A percentile compares a stretch with the other conserved stretches of the same genome.
phyloP scores from a whole-genome alignment of 2,797 vertebrate species.

The Gymnoscopelus braueri region DNA sequence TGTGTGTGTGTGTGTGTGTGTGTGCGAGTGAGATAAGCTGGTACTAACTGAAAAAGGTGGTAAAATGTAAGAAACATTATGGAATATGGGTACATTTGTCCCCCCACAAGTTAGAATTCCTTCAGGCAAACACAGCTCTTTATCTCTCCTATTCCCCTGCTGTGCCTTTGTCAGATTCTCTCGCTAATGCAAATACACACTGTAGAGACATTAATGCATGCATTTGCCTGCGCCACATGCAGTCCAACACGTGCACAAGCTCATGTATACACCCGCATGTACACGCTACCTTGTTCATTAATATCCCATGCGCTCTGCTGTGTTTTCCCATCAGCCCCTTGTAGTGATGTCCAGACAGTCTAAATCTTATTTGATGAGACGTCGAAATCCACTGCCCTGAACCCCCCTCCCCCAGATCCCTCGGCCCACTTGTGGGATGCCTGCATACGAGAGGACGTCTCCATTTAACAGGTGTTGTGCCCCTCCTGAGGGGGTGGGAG shows the following conservation, averaged over 20 bases:
- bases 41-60: conserved; percentile 33
- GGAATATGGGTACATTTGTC: conserved; percentile 40
- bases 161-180: conserved; percentile 61
- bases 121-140: conserved; percentile 60
- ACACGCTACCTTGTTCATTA: conserved; percentile 52
- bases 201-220: conserved; percentile 51
- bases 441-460: conserved; percentile 46
- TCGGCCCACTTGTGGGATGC: conserved; percentile 62
- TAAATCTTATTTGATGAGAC: conserved; percentile 65
- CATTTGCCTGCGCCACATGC: conserved; percentile 46
- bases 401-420: conserved; percentile 22
- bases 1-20: conserved; percentile 32
- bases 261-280: conserved; percentile 15
- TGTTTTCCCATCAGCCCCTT: conserved; percentile 68
- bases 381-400: conserved; percentile 31
- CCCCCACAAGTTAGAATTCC: conserved; percentile 61
- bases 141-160: conserved; percentile 61
- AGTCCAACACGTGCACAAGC: neutral
- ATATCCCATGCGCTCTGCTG: conserved; percentile 56
- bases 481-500: conserved; percentile 60
- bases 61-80: too few relatives aligned
- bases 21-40: conserved; percentile 61
- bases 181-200: conserved; percentile 60
- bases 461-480: conserved; percentile 80
- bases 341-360: conserved; percentile 64